Conservation (phyloP, 2,797 vertebrate genomes). For the Ambastaia sidthimunki region DNA sequence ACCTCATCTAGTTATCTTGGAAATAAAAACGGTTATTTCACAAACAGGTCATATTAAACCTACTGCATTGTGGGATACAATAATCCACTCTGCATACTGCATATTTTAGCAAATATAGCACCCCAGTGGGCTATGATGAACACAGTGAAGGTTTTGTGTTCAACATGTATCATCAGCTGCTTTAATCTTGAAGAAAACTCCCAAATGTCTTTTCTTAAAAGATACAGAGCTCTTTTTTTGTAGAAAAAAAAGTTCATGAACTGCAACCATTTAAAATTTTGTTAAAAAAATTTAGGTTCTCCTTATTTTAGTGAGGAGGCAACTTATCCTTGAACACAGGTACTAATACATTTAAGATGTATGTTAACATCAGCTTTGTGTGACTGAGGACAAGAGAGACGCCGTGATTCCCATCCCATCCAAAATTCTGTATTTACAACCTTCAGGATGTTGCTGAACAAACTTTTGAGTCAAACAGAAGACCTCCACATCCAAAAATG, state of each 20-base stretch:
- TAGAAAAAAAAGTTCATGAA: neutral
- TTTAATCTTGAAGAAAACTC: neutral
- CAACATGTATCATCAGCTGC: neutral
- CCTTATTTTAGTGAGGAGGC: neutral
- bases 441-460: neutral
- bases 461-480: neutral
- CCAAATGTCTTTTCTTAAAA: neutral
- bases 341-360: neutral
- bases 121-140: neutral
- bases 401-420: conserved; percentile 9
- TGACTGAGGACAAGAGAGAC: neutral
- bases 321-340: neutral
- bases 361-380: neutral
- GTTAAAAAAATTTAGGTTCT: neutral
- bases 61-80: neutral
- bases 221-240: neutral
- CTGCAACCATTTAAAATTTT: neutral
- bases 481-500: neutral
- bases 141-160: neutral
- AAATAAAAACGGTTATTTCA: too few relatives aligned
- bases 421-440: neutral
- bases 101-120: neutral
- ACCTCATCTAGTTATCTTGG: too few relatives aligned
- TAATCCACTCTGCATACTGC: neutral
- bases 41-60: neutral